These are phyloP conservation scores for Hermetia illucens DNA, from an alignment of 1,140 invertebrate species.

Conservation along the genomic window DNA sequence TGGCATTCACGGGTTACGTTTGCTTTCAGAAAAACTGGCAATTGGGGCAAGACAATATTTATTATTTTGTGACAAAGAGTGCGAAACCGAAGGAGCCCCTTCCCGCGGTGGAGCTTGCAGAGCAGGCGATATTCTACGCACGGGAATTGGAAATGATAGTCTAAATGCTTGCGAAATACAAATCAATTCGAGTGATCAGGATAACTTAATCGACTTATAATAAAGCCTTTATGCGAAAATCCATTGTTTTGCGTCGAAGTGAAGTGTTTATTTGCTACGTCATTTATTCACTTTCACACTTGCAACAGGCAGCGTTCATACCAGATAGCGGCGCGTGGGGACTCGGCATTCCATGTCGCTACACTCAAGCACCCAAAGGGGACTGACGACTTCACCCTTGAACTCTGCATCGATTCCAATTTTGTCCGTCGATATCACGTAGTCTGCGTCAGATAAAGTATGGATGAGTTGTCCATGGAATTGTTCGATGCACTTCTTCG, in stretches of 20 bases:
- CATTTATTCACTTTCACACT: too few relatives aligned
- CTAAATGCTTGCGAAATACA: conserved; percentile 43
- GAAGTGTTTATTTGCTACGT: too few relatives aligned
- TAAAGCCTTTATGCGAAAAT: too few relatives aligned
- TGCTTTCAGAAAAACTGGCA: conserved; percentile 56
- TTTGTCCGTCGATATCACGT: not conserved
- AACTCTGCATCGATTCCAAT: not conserved
- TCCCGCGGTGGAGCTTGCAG: conserved; percentile 77
- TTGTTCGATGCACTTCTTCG: too few relatives aligned
- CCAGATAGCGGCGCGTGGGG: not conserved
- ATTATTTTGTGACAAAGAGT: conserved; percentile 54
- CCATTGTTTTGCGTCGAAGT: too few relatives aligned
- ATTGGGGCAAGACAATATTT: conserved; percentile 61
- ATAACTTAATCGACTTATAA: too few relatives aligned
- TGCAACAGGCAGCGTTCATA: too few relatives aligned
- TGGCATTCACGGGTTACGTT: conserved; percentile 2
- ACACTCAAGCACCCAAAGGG: not conserved
- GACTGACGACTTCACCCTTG: not conserved
- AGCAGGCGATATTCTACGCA: conserved; percentile 93
- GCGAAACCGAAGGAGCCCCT: conserved; percentile 68
- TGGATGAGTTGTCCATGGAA: too few relatives aligned
- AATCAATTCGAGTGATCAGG: too few relatives aligned
- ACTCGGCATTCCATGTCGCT: not conserved
- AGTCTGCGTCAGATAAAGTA: not conserved
- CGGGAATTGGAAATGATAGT: conserved; percentile 99